These are phyloP conservation scores for Drosophila flavopinicola DNA, from an alignment of 2,888 invertebrate species.

Conservation along the genomic window DNA sequence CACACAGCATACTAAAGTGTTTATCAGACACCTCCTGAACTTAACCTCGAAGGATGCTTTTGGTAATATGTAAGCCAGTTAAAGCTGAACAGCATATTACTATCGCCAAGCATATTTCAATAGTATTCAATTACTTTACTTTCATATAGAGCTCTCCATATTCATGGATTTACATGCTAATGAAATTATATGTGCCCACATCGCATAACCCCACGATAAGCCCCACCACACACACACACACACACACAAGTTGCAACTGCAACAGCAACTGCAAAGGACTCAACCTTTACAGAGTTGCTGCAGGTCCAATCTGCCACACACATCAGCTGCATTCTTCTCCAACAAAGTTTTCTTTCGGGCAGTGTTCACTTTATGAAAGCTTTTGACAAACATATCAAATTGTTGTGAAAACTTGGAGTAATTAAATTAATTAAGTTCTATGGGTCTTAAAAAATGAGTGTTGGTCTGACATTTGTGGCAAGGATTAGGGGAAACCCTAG, in stretches of 20 bases:
- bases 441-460: too few species aligned
- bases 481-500: too few species aligned
- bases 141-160: conserved; percentile 22
- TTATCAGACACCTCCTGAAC: not conserved
- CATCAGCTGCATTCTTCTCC: not conserved
- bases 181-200: conserved; percentile 26
- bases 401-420: not conserved
- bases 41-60: not conserved
- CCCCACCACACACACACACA: too few species aligned
- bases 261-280: conserved; percentile 12
- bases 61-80: not conserved
- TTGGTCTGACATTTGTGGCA: too few species aligned
- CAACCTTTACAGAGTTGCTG: conserved; percentile 23
- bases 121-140: conserved; percentile 38
- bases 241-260: conserved; percentile 2
- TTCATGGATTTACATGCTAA: conserved; percentile 36
- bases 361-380: not conserved
- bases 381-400: not conserved
- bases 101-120: conserved; percentile 3
- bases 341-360: not conserved
- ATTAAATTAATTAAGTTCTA: too few species aligned
- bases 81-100: not conserved
- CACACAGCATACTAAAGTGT: not conserved
- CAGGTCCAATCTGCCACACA: conserved; percentile 5
- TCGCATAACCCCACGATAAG: not conserved